Conservation (phyloP, 2,888 invertebrate genomes). For the Baronia brevicornis region DNA sequence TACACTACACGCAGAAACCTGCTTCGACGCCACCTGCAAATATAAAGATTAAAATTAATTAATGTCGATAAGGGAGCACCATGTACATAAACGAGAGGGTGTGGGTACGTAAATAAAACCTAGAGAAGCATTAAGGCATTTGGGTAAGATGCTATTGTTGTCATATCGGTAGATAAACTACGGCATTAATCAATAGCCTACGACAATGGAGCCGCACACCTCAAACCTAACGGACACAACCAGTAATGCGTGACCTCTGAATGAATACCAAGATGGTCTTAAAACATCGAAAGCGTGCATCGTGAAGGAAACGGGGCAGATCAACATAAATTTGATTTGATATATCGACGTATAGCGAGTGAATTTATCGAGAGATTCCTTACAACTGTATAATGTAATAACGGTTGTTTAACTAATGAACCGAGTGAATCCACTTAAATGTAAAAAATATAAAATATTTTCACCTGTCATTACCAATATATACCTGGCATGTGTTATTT, state of each 20-base stretch:
- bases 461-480: too few relatives aligned
- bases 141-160: slow-evolving; percentile 67
- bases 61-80: slow-evolving; percentile 36
- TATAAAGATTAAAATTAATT: slow-evolving; percentile 23
- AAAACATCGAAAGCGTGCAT: slow-evolving; percentile 5
- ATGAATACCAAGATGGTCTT: slow-evolving; percentile 15
- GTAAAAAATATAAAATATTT: too few relatives aligned
- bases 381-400: slow-evolving; percentile 38
- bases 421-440: slow-evolving; percentile 39
- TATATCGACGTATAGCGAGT: slow-evolving; percentile 37
- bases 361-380: slow-evolving; percentile 50
- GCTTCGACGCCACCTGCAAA: slow-evolving; percentile 30
- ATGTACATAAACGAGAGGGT: slow-evolving; percentile 48
- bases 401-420: slow-evolving; percentile 53
- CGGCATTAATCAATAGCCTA: slow-evolving; percentile 63
- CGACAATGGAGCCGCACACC: slow-evolving; percentile 65
- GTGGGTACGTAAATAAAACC: slow-evolving; percentile 53
- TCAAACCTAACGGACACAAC: slow-evolving; percentile 40
- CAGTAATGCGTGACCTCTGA: slow-evolving; percentile 34
- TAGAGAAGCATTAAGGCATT: slow-evolving; percentile 62
- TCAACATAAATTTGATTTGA: slow-evolving; percentile 28
- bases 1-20: slow-evolving; percentile 1
- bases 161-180: slow-evolving; percentile 72
- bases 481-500: too few relatives aligned
- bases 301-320: slow-evolving; percentile 17